Base-by-base conservation (phyloP, 1,140 invertebrate species). In the Trichomalopsis sarcophagae region DNA sequence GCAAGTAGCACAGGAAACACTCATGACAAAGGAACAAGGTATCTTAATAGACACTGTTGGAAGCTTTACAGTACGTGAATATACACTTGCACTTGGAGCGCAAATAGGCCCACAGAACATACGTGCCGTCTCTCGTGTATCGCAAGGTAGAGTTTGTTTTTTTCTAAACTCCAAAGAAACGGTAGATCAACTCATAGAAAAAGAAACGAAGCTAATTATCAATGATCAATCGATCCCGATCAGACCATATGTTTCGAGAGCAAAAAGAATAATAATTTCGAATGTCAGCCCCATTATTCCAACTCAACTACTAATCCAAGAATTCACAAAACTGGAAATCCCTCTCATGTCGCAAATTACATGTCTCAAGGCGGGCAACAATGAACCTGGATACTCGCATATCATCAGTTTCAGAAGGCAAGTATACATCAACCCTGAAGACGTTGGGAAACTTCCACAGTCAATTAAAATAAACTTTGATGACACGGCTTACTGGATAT, bases 401-500 rank as follows among this genome's bases (percentile, higher is more conserved):
- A n/a, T 75, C 1, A 14, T 75, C 17, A 62, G 77, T 14, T 79
- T 79, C 30, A 0, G n/a, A 21, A 44, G 77, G 11, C 77, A 79
- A 79, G 23, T 62, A 5, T 79, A 62, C 23, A 23, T 79, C 0
- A 13, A 55, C 11, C 47, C 77, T 23, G 21, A 33, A 62, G 77
- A 79, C 11, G 11, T 68, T 10, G 23, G 6, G 10, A 77, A 73
- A 36, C 23, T 50, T 2, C 47, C 50, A 7, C 21, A 14, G 13
- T 62, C 79, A 36, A 81, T 68, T 27, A 14, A 55, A 33, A 75
- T 86, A 2, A 30, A 73, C 2, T 66, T 62, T 27, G 66, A 86
- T 3, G 73, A 82, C 6, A 86, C 80, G 0, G 17, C 50, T n/a
- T 86, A 86, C 33, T 50, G 78, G 40, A 84, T 86, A 27, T 86